Conservation (phyloP, 2,888 invertebrate species). For the Acrobasis consociella region DNA sequence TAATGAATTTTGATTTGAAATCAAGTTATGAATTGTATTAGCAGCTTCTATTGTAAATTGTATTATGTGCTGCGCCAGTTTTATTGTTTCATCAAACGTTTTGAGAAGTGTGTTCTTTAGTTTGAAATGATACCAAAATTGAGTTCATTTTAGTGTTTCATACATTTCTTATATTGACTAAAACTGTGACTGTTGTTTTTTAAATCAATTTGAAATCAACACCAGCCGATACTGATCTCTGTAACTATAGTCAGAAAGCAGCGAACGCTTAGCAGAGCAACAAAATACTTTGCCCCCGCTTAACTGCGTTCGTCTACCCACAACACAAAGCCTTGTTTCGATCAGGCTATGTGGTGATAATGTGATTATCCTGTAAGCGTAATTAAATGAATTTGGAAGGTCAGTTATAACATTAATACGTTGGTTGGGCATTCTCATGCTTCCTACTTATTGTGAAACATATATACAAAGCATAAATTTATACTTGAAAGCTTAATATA, state of each 20-base stretch:
- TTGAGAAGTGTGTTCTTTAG: background rate
- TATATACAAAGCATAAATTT: constrained; percentile 34
- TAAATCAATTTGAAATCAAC: background rate
- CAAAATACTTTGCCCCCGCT: too few species aligned
- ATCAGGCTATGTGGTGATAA: too few species aligned
- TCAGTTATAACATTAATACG: background rate
- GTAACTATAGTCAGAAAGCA: background rate
- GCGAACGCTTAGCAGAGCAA: too few species aligned
- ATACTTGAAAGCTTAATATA: constrained; percentile 35
- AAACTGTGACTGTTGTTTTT: background rate
- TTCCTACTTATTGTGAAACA: constrained; percentile 1
- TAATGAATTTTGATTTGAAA: constrained; percentile 8
- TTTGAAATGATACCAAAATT: background rate
- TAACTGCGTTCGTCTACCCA: too few species aligned
- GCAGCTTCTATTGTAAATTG: background rate
- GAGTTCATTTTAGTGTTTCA: constrained; percentile 3
- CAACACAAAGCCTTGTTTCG: too few species aligned
- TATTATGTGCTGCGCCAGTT: background rate
- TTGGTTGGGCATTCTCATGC: background rate
- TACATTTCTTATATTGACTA: background rate
- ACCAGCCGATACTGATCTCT: background rate
- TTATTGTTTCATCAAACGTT: background rate
- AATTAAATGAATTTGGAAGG: background rate
- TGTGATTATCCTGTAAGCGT: background rate
- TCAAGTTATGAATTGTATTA: constrained; percentile 13